Percentiles rank a stretch among this genome's conserved stretches.
Conservation (phyloP, 2,113 vertebrate genomes). For the Corythornis vintsioides region DNA sequence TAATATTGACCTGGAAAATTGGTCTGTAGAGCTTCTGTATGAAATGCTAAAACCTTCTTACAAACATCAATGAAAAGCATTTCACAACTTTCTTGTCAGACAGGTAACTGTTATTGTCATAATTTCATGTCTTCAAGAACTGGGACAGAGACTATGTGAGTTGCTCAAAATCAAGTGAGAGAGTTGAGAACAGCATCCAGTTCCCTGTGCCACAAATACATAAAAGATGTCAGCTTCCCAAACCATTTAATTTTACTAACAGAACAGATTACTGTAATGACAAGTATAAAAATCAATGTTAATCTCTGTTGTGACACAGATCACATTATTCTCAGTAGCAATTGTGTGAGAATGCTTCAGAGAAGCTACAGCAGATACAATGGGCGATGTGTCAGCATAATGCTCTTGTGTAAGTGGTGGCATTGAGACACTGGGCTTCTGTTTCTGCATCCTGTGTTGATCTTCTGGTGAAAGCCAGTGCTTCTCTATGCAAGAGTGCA, state of each 20-base stretch:
- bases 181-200: neutral
- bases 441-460: slow-evolving; percentile 13
- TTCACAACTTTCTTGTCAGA: slow-evolving; percentile 13
- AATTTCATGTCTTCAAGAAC: neutral
- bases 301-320: neutral
- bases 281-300: neutral
- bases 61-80: neutral
- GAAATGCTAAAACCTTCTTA: slow-evolving; percentile 7
- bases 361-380: neutral
- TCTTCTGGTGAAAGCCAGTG: slow-evolving; percentile 14
- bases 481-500: slow-evolving; percentile 12
- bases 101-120: neutral
- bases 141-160: neutral
- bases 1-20: neutral
- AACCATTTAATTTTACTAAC: neutral
- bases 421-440: slow-evolving; percentile 17
- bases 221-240: neutral
- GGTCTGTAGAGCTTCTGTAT: neutral
- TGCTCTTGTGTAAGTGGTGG: neutral
- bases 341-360: neutral
- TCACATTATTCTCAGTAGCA: neutral
- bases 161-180: neutral
- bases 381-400: neutral
- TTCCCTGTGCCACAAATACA: neutral
- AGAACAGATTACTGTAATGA: neutral